Conservation (phyloP, 2,113 vertebrate species). For the Fregata magnificens region DNA sequence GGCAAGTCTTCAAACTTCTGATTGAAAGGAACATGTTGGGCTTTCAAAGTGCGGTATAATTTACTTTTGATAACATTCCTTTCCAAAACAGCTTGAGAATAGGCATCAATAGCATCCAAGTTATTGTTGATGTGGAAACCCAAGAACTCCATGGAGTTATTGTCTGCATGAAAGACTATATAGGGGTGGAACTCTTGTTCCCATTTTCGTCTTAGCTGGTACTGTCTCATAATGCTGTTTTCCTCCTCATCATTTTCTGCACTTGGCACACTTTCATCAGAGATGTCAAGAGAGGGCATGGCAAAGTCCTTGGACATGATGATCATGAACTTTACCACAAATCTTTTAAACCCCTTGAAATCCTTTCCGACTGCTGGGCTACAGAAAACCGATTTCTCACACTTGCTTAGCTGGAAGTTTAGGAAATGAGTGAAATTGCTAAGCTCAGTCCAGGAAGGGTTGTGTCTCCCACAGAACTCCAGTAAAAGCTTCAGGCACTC, state of each 20-base stretch:
- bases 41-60: constrained; percentile 61
- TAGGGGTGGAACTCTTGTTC: constrained; percentile 79
- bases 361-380: constrained; percentile 53
- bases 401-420: constrained; percentile 77
- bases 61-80: constrained; percentile 56
- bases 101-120: constrained; percentile 69
- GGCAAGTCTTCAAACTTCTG: constrained; percentile 74
- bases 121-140: constrained; percentile 68
- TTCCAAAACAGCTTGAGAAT: constrained; percentile 61
- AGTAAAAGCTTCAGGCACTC: constrained; percentile 73
- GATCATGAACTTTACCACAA: constrained; percentile 82
- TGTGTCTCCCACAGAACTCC: constrained; percentile 63
- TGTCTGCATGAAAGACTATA: constrained; percentile 80
- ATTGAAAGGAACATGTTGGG: constrained; percentile 72
- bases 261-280: constrained; percentile 65
- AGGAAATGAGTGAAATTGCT: constrained; percentile 81
- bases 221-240: constrained; percentile 34
- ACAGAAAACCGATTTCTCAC: constrained; percentile 77
- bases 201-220: constrained; percentile 74
- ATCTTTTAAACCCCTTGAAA: constrained; percentile 76
- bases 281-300: constrained; percentile 69
- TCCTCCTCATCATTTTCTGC: neutral
- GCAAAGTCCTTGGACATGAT: constrained; percentile 80
- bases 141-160: constrained; percentile 77
- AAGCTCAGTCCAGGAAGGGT: constrained; percentile 80